A percentile compares a stretch with the other conserved stretches of the same genome.
Conservation (phyloP, 1,140 invertebrate species). For the Brachionus asplanchnoidis region DNA sequence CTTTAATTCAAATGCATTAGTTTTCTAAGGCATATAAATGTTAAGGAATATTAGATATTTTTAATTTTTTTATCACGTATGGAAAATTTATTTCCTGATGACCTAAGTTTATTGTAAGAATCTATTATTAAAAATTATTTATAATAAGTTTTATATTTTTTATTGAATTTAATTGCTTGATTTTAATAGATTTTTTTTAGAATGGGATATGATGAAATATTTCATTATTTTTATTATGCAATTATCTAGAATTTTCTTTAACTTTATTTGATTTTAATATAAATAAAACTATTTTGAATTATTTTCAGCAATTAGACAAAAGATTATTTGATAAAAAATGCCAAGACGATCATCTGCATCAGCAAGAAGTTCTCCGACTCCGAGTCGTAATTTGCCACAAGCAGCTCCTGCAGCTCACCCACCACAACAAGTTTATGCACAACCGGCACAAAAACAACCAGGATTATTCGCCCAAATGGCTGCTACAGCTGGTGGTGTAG, state of each 20-base stretch:
- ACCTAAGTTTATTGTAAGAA: no score
- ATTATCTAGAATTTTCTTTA: constrained; percentile 18
- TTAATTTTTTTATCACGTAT: no score
- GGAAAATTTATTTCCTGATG: no score
- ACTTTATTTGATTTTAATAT: not conserved
- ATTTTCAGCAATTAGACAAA: not conserved
- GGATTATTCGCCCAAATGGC: constrained; percentile 52
- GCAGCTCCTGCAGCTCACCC: constrained; percentile 15
- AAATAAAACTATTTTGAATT: not conserved
- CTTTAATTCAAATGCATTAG: no score
- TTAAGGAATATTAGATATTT: no score
- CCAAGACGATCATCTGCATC: constrained; percentile 41
- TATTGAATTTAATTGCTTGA: no score
- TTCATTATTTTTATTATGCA: not conserved
- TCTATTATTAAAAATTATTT: no score
- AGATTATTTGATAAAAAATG: constrained; percentile 23
- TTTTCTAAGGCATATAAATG: no score
- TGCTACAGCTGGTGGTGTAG: constrained; percentile 80
- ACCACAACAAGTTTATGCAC: not conserved
- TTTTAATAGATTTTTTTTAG: not conserved
- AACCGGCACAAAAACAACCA: constrained; percentile 7
- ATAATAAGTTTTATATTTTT: no score
- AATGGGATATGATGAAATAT: not conserved
- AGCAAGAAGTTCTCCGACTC: constrained; percentile 23
- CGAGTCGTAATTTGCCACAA: constrained; percentile 26